Base-by-base conservation (phyloP, 2,113 vertebrate species). In the Cyprinodon tularosa region DNA sequence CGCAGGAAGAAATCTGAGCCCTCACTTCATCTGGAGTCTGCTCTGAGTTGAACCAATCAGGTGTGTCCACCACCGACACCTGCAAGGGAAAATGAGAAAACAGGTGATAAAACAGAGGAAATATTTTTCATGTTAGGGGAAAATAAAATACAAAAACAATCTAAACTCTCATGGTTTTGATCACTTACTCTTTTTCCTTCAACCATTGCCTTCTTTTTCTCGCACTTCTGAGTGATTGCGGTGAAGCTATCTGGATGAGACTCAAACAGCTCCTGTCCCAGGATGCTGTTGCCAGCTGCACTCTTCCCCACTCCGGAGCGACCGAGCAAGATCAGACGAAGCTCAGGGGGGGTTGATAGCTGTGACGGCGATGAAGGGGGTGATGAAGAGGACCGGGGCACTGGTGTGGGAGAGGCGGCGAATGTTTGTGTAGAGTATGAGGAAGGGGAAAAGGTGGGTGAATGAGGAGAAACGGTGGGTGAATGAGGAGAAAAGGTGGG, bases 41-140 rank as follows among this genome's bases (percentile, higher is more conserved):
- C 62, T 93, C 89, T 0, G 93, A 84, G 39, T 84, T 78, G 66
- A 93, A 92, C 94, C 93, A 95, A 82, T 94, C 94, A 12, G 94
- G 93, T 0, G 93, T 94, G 76, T 94, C 92, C 63, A 95, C 90
- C 71, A 95, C 89, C 11, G 91, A 84, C 86, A 95, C 86, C 94
- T 95, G 71, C 71, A 72, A 29, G 83, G 77, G 1, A 14, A 71
- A 45, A 71, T 17, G 57, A 38, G 40, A 66, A 2, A 39, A 10
- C 38, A 20, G 22, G 57, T n/a, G 29, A 12, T 20, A 57, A 37
- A 65, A 60, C 57, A 44, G 15, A 42, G 1, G 63, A 50, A 37
- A 38, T 29, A n/a, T 29, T 1, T 59, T 62, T 22, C 3, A 44
- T n/a, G 8, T 45, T 45, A 20, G 4, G 29, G 39, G 12, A 45